Conservation (phyloP, 1,140 invertebrate species). For the Diploscapter pachys region DNA sequence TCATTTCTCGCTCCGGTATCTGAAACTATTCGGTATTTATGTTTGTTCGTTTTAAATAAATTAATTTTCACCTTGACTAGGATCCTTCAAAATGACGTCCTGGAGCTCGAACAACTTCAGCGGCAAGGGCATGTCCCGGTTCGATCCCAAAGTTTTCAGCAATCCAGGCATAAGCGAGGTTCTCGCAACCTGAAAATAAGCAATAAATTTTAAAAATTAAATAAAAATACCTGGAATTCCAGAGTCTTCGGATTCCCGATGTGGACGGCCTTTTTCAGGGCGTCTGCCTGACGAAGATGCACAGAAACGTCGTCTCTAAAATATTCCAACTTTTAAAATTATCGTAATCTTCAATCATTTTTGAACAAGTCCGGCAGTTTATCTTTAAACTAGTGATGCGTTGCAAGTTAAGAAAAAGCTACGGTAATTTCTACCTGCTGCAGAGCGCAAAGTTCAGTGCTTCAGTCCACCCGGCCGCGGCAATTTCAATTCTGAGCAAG, state of each 20-base stretch:
- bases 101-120: conserved; percentile 94
- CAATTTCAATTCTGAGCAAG: conserved; percentile 77
- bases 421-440: conserved; percentile 69
- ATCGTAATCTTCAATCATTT: too few species aligned
- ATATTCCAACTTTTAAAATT: too few species aligned
- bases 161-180: conserved; percentile 84
- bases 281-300: conserved; percentile 59
- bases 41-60: too few species aligned
- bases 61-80: conserved; percentile 38
- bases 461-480: conserved; percentile 89
- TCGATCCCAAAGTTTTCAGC: conserved; percentile 84
- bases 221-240: conserved; percentile 76
- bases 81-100: conserved; percentile 81
- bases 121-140: conserved; percentile 91
- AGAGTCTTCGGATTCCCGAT: conserved; percentile 94
- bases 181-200: conserved; percentile 69
- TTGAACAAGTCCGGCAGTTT: too few species aligned
- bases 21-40: conserved; percentile 55
- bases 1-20: conserved; percentile 86
- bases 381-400: too few species aligned
- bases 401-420: neutral
- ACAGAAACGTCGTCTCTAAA: conserved; percentile 74
- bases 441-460: conserved; percentile 91
- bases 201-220: conserved; percentile 4
- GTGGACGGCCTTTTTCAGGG: conserved; percentile 72